These are phyloP conservation scores for Diuraphis noxia DNA, from an alignment of 1,140 invertebrate species.

Conservation along the genomic window DNA sequence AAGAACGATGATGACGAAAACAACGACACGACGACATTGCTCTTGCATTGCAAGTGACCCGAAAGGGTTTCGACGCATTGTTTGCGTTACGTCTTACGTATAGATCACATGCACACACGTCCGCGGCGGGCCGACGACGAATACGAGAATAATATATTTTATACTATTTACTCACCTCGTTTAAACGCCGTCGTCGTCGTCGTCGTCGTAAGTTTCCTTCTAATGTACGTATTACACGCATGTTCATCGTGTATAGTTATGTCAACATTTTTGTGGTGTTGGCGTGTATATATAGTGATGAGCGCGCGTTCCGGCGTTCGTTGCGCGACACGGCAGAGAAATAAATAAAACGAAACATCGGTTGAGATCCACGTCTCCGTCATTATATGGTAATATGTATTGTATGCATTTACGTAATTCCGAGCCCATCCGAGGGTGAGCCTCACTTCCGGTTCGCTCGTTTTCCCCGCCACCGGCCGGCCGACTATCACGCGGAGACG, in stretches of 20 bases:
- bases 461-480: neutral
- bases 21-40: neutral
- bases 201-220: neutral
- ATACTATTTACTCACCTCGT: neutral
- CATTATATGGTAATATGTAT: no score
- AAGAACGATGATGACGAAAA: neutral
- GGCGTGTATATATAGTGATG: no score
- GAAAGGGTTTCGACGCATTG: neutral
- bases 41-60: conserved; percentile 37
- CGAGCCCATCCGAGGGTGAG: neutral
- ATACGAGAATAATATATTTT: neutral
- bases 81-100: conserved; percentile 22
- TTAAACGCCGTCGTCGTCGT: neutral
- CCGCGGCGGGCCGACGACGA: neutral
- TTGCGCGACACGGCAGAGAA: neutral
- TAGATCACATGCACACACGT: conserved; percentile 15
- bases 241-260: neutral
- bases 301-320: neutral
- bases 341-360: neutral
- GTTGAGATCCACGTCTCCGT: neutral
- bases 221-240: neutral
- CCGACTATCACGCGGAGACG: neutral
- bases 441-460: neutral
- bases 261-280: neutral
- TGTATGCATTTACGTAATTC: neutral